Evolutionary conservation across 2,888 invertebrate species (phyloP).

Genomic region (Endomychus coccineus): DNA sequence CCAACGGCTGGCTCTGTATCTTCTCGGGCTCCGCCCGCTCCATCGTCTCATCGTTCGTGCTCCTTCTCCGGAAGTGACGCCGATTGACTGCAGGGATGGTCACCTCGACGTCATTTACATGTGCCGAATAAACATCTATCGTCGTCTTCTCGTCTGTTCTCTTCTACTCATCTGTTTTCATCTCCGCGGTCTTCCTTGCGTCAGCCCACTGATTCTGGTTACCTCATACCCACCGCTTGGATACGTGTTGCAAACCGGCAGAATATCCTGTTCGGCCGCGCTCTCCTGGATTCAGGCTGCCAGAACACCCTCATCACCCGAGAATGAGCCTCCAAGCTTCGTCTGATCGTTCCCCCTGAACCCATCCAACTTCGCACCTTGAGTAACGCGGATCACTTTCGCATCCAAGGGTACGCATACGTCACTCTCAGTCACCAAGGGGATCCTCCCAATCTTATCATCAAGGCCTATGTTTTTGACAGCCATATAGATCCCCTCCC

Average conservation of each 20-base stretch:
- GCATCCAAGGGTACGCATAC: slow-evolving; percentile 6
- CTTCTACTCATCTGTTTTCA: slow-evolving; percentile 3
- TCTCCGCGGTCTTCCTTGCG: slow-evolving; percentile 9
- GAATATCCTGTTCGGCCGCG: slow-evolving; percentile 8
- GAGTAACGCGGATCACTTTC: slow-evolving; percentile 3
- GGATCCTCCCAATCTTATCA: slow-evolving; percentile 3
- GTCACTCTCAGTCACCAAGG: too few species aligned
- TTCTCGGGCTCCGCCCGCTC: too few species aligned
- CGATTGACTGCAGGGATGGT: slow-evolving; percentile 6
- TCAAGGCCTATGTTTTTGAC: slow-evolving; percentile 4
- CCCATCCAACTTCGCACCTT: slow-evolving; percentile 4
- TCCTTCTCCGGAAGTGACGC: slow-evolving; percentile 1
- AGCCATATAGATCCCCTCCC: slow-evolving; percentile 4
- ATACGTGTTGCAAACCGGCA: slow-evolving; percentile 3
- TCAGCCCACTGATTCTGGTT: slow-evolving; percentile 3
- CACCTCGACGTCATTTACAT: not conserved
- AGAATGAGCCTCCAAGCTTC: slow-evolving; percentile 1
- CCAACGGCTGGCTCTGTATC: too few species aligned
- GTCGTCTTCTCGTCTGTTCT: slow-evolving; percentile 7
- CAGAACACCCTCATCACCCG: slow-evolving; percentile 4
- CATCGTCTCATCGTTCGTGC: slow-evolving; percentile 5
- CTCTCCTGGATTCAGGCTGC: slow-evolving; percentile 3
- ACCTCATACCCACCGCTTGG: slow-evolving; percentile 10
- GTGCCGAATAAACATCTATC: not conserved
- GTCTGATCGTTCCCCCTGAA: slow-evolving; percentile 3